Base-by-base conservation (phyloP, 2,888 invertebrate species). In the Noctua fimbriata region DNA sequence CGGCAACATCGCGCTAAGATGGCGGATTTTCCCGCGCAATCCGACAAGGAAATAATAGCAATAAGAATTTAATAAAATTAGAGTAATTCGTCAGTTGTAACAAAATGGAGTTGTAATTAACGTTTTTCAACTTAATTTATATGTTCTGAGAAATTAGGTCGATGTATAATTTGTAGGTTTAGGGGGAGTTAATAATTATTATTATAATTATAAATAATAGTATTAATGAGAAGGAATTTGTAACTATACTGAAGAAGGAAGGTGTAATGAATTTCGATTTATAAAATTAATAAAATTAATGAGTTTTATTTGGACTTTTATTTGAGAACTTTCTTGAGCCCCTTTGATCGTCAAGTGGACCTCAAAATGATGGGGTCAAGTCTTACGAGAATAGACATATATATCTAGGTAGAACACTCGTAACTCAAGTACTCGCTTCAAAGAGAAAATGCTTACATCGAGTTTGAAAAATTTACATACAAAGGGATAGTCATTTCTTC, bases 211-310 rank as follows among this genome's bases (percentile, higher is more conserved):
- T 95, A 95, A 95, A 95, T 95, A 94, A 93, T 94, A 93, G 91
- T 84, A 86, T 91, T 95, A 95, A 94, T 92, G 93, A 94, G 92
- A 96, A 95, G 96, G 96, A 96, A 96, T 96, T 96, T 96, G 96
- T 96, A 96, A 96, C 92, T 96, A 96, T 95, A 94, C 93, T 90
- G 94, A 94, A 77, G 94, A 92, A 92, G 93, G 92, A 93, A 93
- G 95, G 94, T 96, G 96, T 96, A 96, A 96, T 96, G 95, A 96
- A 95, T 96, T 96, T 96, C 96, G 93, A 96, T 96, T 96, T 96
- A 96, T 96, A 96, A 96, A 96, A 96, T 95, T 95, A 96, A 96
- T 96, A 96, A 96, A 96, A 96, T 96, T 96, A 95, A 96, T 94
- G 96, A 96, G 96, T 96, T 96, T 96, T 95, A 96, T 86, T 85